These are phyloP conservation scores for Rhincodon typus DNA, from an alignment of 2,797 vertebrate genomes.

Conservation along the genomic window DNA sequence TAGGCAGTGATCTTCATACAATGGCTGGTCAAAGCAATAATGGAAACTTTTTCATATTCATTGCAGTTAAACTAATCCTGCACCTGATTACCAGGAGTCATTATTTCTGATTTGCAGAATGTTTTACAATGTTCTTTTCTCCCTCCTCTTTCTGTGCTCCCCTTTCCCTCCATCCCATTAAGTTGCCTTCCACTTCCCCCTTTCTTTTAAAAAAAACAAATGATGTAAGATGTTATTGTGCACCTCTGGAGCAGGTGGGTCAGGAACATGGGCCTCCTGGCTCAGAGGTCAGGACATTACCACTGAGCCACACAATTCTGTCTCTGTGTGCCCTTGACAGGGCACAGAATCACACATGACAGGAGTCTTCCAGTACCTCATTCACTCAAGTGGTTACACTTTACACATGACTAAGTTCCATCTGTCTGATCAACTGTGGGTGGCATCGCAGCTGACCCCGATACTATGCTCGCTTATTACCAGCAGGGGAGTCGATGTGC, in stretches of 20 bases:
- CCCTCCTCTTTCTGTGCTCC: neutral
- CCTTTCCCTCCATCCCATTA: neutral
- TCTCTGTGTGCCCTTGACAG: neutral
- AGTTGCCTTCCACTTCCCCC: neutral
- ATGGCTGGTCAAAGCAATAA: constrained; percentile 37
- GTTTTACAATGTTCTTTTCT: neutral
- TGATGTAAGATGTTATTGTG: too few relatives aligned
- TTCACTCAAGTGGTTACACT: neutral
- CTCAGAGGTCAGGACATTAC: too few relatives aligned
- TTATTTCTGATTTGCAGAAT: neutral
- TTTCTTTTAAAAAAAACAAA: too few relatives aligned
- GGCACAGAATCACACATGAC: neutral
- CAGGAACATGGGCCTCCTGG: too few relatives aligned
- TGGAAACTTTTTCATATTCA: constrained; percentile 36
- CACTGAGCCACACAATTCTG: too few relatives aligned
- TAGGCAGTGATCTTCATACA: constrained; percentile 34
- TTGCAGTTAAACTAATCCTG: neutral
- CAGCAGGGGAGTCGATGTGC: neutral
- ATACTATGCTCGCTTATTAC: neutral
- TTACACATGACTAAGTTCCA: neutral
- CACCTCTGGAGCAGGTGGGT: too few relatives aligned
- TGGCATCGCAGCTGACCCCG: neutral
- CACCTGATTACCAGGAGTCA: neutral
- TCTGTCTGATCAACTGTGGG: neutral
- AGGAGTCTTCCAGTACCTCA: neutral